phyloP scores from a whole-genome alignment of 2,888 invertebrate species.

The Strigamia maritima region DNA sequence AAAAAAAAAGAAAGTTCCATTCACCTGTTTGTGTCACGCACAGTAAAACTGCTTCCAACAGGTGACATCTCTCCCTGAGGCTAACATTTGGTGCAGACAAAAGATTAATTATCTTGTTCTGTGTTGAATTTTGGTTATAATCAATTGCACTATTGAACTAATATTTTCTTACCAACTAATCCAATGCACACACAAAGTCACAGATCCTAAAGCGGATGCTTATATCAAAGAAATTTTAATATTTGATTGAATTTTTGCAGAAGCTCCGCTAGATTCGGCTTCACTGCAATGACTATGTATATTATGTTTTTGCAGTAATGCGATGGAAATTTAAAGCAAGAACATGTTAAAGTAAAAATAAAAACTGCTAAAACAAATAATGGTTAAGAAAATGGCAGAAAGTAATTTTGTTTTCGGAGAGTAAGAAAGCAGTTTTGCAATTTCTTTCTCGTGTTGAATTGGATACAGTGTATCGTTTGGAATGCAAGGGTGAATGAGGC shows the following conservation, averaged over 20 bases:
- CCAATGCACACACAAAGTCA: background rate
- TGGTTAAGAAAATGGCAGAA: background rate
- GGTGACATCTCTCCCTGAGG: conserved; percentile 4
- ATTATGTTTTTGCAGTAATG: no score
- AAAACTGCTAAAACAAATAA: background rate
- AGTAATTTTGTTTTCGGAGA: background rate
- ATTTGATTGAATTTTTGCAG: background rate
- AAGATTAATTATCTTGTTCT: conserved; percentile 18
- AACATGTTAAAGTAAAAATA: background rate
- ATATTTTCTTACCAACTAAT: background rate
- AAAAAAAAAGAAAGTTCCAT: background rate
- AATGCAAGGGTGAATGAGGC: conserved; percentile 32
- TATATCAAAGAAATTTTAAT: no score
- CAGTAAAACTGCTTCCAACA: conserved; percentile 17
- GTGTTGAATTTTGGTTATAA: background rate
- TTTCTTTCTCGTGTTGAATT: conserved; percentile 9
- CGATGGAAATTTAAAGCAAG: no score
- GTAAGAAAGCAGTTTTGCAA: background rate
- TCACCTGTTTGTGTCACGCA: conserved; percentile 25
- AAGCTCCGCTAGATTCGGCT: background rate
- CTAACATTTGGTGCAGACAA: conserved; percentile 9
- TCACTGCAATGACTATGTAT: background rate
- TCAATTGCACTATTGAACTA: background rate
- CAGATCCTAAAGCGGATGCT: background rate
- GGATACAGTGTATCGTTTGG: conserved; percentile 26